These are phyloP conservation scores for Zaprionus kolodkinae DNA, from an alignment of 1,140 invertebrate genomes.

Conservation along the genomic window DNA sequence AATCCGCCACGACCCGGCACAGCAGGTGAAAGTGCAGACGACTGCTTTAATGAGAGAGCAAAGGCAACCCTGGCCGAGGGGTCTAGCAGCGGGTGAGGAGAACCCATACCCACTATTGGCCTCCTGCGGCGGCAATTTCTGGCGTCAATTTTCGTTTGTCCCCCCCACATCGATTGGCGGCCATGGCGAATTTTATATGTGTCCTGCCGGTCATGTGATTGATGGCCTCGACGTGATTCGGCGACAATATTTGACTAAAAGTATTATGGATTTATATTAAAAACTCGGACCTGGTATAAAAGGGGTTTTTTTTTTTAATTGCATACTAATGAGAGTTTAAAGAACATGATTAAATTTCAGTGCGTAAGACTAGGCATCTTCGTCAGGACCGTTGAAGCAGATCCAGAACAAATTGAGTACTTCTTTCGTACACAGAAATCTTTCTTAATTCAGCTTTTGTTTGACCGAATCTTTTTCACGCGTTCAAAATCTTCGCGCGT, in stretches of 20 bases:
- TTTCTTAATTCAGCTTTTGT: too few relatives aligned
- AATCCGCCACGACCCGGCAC: constrained; percentile 40
- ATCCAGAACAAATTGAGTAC: too few relatives aligned
- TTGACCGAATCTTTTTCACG: too few relatives aligned
- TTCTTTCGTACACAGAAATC: too few relatives aligned
- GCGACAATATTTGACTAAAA: constrained; percentile 43
- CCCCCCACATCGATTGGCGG: constrained; percentile 64
- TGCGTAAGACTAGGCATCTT: too few relatives aligned
- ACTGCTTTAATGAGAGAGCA: not conserved
- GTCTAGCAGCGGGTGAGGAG: not conserved
- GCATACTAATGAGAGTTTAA: constrained; percentile 7
- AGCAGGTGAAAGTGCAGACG: constrained; percentile 58
- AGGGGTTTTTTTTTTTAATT: constrained; percentile 30
- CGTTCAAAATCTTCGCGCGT: too few relatives aligned
- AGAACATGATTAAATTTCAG: too few relatives aligned
- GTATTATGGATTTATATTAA: constrained; percentile 68
- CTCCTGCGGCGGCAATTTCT: constrained; percentile 56
- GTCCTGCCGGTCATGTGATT: constrained; percentile 68
- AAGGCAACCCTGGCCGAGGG: not conserved
- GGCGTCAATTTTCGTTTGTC: constrained; percentile 52
- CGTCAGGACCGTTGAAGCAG: too few relatives aligned
- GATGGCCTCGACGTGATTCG: constrained; percentile 63
- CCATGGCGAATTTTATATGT: constrained; percentile 65
- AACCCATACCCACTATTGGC: not conserved
- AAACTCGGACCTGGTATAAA: constrained; percentile 23